Conservation (phyloP, 2,113 vertebrate species). For the Lophura nycthemera region DNA sequence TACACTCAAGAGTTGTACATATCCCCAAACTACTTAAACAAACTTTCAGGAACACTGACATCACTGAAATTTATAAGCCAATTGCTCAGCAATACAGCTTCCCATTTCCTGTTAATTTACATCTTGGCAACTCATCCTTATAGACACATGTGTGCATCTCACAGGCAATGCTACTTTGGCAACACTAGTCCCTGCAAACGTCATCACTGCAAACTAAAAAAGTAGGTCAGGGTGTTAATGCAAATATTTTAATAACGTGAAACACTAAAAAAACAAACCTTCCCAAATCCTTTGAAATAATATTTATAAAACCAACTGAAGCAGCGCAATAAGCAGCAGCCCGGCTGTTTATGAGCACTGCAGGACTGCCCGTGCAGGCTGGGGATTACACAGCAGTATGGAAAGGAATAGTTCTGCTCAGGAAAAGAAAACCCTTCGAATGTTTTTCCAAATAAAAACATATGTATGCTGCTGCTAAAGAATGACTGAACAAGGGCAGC, state of each 20-base stretch:
- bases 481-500: neutral
- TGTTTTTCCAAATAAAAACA: neutral
- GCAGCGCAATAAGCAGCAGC: neutral
- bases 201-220: neutral
- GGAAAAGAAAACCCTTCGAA: neutral
- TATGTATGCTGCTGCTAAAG: neutral
- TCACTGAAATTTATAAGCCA: neutral
- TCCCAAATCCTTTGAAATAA: neutral
- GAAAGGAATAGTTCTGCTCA: neutral
- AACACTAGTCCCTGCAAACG: neutral
- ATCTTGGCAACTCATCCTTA: neutral
- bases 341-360: neutral
- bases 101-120: neutral
- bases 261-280: neutral
- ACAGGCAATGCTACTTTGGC: accelerated
- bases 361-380: neutral
- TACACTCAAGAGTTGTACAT: neutral
- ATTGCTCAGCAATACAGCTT: neutral
- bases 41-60: neutral
- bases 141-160: too few species aligned
- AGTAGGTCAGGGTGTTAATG: neutral
- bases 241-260: neutral
- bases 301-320: neutral
- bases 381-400: neutral
- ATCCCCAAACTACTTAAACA: neutral